These are phyloP conservation scores for Dione vanillae DNA, from an alignment of 2,888 invertebrate genomes.

Conservation along the genomic window DNA sequence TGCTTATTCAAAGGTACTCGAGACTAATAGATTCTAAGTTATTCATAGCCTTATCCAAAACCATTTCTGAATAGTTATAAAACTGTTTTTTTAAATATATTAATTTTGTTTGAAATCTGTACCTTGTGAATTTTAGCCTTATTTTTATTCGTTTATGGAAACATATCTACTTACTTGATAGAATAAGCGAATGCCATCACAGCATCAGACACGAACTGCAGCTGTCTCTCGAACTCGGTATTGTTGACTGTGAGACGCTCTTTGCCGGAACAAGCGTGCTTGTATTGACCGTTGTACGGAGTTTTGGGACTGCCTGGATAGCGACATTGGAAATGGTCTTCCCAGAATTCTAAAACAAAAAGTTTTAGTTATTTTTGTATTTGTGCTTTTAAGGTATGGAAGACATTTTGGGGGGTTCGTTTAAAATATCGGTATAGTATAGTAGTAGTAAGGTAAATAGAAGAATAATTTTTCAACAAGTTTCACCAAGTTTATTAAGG, in stretches of 20 bases:
- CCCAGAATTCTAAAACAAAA: conserved; percentile 94
- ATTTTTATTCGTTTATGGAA: neutral
- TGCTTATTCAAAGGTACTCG: neutral
- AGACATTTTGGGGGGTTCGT: no score
- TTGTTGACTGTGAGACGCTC: conserved; percentile 90
- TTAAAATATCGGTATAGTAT: no score
- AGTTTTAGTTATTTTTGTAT: no score
- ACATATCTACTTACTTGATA: conserved; percentile 84
- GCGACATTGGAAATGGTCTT: conserved; percentile 95
- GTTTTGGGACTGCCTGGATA: conserved; percentile 92
- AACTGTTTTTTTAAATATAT: neutral
- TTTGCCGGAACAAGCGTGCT: conserved; percentile 88
- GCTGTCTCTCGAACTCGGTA: conserved; percentile 95
- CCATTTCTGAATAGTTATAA: neutral
- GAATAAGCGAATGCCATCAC: conserved; percentile 97
- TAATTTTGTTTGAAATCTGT: no score
- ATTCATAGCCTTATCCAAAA: conserved; percentile 10
- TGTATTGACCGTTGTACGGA: conserved; percentile 91
- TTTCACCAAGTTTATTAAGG: no score
- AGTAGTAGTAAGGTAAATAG: no score
- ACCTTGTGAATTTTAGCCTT: no score
- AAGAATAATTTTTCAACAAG: no score
- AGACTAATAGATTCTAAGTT: neutral
- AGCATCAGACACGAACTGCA: conserved; percentile 98
- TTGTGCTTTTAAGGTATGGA: no score